Percentiles rank a stretch among this genome's conserved stretches.
These are phyloP conservation scores for Agriotes lineatus DNA, from an alignment of 2,888 invertebrate genomes.

Conservation along the genomic window DNA sequence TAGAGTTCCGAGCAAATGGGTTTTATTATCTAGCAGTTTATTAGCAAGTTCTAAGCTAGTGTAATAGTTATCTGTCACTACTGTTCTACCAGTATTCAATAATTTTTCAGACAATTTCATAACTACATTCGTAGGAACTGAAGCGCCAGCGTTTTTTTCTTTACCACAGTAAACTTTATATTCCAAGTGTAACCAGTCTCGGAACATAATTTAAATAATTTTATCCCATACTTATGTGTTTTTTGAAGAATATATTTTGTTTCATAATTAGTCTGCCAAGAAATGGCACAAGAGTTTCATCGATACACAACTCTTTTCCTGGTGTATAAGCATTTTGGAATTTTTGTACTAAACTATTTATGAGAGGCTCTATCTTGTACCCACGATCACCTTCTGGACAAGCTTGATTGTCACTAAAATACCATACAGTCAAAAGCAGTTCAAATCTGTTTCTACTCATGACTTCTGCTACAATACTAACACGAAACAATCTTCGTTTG, in stretches of 20 bases:
- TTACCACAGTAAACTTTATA: neutral
- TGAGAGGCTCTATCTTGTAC: neutral
- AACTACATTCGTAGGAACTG: conserved; percentile 32
- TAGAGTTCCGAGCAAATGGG: too few relatives aligned
- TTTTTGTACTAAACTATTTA: neutral
- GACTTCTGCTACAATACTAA: too few relatives aligned
- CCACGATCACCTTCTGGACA: neutral
- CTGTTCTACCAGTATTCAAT: conserved; percentile 37
- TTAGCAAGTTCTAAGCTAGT: conserved; percentile 38
- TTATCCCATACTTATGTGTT: too few relatives aligned
- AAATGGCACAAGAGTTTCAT: conserved; percentile 56
- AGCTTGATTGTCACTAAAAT: neutral
- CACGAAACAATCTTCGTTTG: too few relatives aligned
- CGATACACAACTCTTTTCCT: conserved; percentile 48
- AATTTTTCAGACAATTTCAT: conserved; percentile 36
- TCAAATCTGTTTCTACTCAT: neutral
- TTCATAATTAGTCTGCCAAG: conserved; percentile 52
- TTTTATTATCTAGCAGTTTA: conserved; percentile 16
- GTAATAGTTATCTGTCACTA: conserved; percentile 45
- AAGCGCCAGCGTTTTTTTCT: neutral
- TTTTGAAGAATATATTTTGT: conserved; percentile 44
- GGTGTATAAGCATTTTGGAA: conserved; percentile 40
- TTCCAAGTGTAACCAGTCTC: neutral
- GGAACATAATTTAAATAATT: neutral
- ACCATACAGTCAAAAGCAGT: neutral